Base-by-base conservation (phyloP, 2,888 invertebrate species). In the Dolichomitus sp. region DNA sequence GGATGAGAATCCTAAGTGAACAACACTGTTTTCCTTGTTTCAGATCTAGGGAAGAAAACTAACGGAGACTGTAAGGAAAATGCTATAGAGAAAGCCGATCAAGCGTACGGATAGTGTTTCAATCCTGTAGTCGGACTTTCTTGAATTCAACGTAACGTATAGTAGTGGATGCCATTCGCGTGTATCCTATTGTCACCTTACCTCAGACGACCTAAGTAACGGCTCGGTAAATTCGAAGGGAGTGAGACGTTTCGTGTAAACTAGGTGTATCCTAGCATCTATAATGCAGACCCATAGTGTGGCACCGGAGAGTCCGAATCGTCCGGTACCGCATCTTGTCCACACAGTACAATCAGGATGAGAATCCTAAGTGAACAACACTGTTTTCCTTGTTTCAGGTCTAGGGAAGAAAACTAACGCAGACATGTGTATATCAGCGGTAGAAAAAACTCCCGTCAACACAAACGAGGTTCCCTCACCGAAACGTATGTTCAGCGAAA, bases 151-250 rank as follows among this genome's bases (percentile, higher is more conserved):
- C 19, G 45, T 37, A 59, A 66, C 27, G 27, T 78, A 52, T 37
- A 61, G 57, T 50, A 23, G 70, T 42, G 33, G 72, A 73, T 66
- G 70, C 27, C 45, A 59, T 66, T 40, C 42, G 48, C 33, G 30
- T 48, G 54, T 45, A 65, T 70, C 63, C 65, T 57, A 65, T 48
- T 27, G 65, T 65, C 19, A 27, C 48, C 40, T 59, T 59, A 14
- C 50, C 74, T 30, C 27, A 45, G 74, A 70, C 70, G 74, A 66
- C 65, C 59, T 66, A 50, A 78, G 54, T 42, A 74, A 74, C 74
- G 65, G 50, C 12, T 23, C 45, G 23, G 45, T 45, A n/a, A 69
- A 33, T 70, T 69, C 57, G 65, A 78, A 65, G 74, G 50, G 63
- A 74, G 40, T 30, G 17, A 69, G 65, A 54, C 57, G 69, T 78